phyloP scores from a whole-genome alignment of 2,113 vertebrate species.

The Anolis carolinensis region DNA sequence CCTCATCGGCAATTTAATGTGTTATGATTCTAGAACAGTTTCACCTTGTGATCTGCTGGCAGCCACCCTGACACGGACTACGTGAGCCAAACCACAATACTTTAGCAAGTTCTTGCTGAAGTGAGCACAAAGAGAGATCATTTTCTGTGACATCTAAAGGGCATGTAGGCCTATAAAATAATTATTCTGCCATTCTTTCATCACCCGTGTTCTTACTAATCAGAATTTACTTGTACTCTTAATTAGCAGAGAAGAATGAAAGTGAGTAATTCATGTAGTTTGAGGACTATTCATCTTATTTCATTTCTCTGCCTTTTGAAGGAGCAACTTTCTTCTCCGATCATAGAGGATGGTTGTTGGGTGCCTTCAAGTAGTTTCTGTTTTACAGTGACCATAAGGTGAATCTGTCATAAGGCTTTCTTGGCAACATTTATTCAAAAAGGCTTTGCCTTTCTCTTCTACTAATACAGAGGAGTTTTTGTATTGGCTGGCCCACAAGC shows the following conservation, averaged over 20 bases:
- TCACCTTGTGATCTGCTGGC: not conserved
- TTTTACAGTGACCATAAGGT: too few relatives aligned
- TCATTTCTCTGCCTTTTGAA: not conserved
- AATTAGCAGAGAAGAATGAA: conserved; percentile 11
- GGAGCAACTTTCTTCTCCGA: not conserved
- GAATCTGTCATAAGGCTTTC: too few relatives aligned
- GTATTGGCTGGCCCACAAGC: not conserved
- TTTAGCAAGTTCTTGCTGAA: not conserved
- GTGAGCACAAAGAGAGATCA: not conserved
- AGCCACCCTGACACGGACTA: not conserved
- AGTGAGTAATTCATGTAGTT: not conserved
- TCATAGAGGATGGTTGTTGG: not conserved
- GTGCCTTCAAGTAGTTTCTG: too few relatives aligned
- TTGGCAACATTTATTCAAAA: too few relatives aligned
- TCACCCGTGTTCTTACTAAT: not conserved
- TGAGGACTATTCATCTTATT: not conserved
- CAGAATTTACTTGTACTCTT: not conserved
- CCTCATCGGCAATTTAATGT: not conserved
- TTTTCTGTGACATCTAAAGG: not conserved
- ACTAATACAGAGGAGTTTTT: not conserved
- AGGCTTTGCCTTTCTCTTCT: too few relatives aligned
- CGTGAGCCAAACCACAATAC: not conserved
- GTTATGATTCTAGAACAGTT: too few relatives aligned
- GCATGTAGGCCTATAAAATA: not conserved
- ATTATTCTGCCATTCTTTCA: not conserved